Percentiles rank a stretch among this genome's conserved stretches.
These are phyloP conservation scores for Sardinella longiceps DNA, from an alignment of 2,797 vertebrate genomes.

Conservation along the genomic window DNA sequence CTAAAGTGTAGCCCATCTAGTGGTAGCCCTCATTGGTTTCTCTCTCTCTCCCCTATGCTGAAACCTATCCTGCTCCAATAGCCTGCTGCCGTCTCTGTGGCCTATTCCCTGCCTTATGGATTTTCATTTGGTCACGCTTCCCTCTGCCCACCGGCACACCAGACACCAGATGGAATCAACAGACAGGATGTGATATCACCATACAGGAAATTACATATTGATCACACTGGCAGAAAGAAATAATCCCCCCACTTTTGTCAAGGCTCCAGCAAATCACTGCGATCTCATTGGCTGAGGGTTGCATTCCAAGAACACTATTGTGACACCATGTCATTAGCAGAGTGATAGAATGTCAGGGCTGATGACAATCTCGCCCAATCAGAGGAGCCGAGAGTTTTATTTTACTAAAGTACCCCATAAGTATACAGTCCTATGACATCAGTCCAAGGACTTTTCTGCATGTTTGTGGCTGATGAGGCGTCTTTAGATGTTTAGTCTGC, in stretches of 20 bases:
- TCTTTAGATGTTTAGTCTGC: constrained; percentile 9
- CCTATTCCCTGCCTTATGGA: background rate
- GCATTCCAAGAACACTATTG: too few species aligned
- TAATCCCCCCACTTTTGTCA: background rate
- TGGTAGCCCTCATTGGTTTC: too few species aligned
- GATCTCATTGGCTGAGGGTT: too few species aligned
- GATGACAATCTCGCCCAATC: background rate
- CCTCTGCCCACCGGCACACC: background rate
- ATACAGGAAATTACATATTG: background rate
- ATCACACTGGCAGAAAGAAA: background rate
- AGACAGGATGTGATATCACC: background rate
- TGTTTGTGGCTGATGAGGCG: constrained; percentile 27
- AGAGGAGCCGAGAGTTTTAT: background rate
- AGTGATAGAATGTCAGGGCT: background rate
- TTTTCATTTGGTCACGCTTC: background rate
- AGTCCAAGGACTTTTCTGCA: too few species aligned
- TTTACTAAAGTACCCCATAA: too few species aligned
- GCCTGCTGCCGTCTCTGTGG: background rate
- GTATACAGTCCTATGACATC: too few species aligned
- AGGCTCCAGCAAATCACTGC: too few species aligned
- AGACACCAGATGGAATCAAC: constrained; percentile 2
- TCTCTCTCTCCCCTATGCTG: too few species aligned
- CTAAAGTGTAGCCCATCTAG: too few species aligned
- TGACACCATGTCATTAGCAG: too few species aligned
- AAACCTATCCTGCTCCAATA: background rate